A percentile compares a stretch with the other conserved stretches of the same genome.
phyloP scores from a whole-genome alignment of 2,113 vertebrate genomes.

The Orycteropus afer region DNA sequence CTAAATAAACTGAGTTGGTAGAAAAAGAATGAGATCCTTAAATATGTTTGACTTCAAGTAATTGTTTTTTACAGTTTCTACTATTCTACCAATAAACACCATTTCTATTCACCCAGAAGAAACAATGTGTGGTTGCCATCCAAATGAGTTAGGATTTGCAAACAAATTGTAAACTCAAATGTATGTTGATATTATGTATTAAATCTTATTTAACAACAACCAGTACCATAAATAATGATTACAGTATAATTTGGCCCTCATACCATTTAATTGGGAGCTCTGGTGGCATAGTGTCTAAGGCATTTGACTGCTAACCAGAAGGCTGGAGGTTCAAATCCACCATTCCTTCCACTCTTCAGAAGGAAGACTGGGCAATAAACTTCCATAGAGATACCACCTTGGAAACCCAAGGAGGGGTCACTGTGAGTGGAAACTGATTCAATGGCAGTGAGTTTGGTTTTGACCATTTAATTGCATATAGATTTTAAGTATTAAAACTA shows the following conservation, averaged over 20 bases:
- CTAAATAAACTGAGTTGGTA: slow-evolving; percentile 47
- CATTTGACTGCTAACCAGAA: background rate
- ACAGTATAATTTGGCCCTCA: background rate
- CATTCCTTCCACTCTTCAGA: too few species aligned
- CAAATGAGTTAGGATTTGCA: background rate
- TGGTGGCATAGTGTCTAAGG: background rate
- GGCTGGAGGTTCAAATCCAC: too few species aligned
- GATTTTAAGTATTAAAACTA: background rate
- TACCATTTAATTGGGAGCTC: background rate
- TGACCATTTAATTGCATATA: background rate
- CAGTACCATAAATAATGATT: background rate
- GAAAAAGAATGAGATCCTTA: slow-evolving; percentile 63
- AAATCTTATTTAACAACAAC: background rate
- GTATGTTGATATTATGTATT: background rate
- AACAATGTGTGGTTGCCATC: background rate
- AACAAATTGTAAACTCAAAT: background rate
- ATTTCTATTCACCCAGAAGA: background rate
- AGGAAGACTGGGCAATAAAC: too few species aligned
- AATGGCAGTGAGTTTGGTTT: too few species aligned
- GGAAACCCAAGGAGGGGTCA: too few species aligned
- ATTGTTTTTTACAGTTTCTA: background rate
- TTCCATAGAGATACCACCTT: too few species aligned
- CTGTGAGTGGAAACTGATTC: too few species aligned
- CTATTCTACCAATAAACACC: background rate
- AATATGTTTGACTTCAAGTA: slow-evolving; percentile 53